Evolutionary conservation across 2,888 invertebrate species (phyloP).

Genomic region (Hirtodrosophila confusa): DNA sequence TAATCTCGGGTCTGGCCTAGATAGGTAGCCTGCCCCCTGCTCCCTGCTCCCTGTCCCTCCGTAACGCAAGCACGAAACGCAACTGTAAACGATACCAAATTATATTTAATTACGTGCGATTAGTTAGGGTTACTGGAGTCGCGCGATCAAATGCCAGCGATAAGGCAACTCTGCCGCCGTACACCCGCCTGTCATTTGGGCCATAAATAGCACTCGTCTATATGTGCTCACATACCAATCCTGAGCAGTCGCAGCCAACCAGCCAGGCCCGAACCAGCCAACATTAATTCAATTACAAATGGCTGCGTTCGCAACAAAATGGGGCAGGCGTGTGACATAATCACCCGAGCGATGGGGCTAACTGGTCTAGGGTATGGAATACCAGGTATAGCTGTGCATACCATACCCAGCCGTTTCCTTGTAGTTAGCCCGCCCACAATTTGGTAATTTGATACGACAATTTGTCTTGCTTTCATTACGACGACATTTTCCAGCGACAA

Average conservation of each 20-base stretch:
- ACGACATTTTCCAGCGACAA: slow-evolving; percentile 54
- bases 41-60: background rate
- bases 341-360: slow-evolving; percentile 35
- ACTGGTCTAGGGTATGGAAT: slow-evolving; percentile 1
- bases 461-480: slow-evolving; percentile 76
- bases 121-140: slow-evolving; percentile 83
- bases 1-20: slow-evolving; percentile 53
- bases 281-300: slow-evolving; percentile 81
- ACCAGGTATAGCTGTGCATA: background rate
- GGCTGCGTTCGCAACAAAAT: slow-evolving; percentile 65
- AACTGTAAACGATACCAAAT: slow-evolving; percentile 81
- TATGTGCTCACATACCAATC: slow-evolving; percentile 19
- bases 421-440: slow-evolving; percentile 48
- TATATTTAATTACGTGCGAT: slow-evolving; percentile 83
- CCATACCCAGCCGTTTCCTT: slow-evolving; percentile 22
- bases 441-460: slow-evolving; percentile 81
- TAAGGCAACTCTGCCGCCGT: slow-evolving; percentile 52
- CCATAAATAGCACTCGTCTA: slow-evolving; percentile 53
- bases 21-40: slow-evolving; percentile 9
- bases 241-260: slow-evolving; percentile 5
- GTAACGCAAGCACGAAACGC: slow-evolving; percentile 31
- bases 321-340: slow-evolving; percentile 77
- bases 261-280: slow-evolving; percentile 12
- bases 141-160: slow-evolving; percentile 80
- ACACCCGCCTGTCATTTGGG: slow-evolving; percentile 64